Evolutionary conservation across 2,113 vertebrate genomes (phyloP).

Genomic region (Chascanopsetta lugubris): DNA sequence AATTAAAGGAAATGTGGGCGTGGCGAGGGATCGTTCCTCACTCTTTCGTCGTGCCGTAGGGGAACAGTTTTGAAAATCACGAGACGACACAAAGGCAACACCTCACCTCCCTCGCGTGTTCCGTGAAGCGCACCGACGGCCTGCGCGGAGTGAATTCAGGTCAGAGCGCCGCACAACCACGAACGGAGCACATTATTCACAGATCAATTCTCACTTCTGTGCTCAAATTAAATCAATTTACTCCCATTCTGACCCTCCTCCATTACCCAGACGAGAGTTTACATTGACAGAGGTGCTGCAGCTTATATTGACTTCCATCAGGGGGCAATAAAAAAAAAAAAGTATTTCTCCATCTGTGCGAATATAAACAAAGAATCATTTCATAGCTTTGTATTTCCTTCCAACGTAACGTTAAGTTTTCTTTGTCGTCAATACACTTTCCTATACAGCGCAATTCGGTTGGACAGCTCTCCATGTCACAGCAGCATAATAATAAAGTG

Average conservation of each 20-base stretch:
- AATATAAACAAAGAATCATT: neutral
- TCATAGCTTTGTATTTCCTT: neutral
- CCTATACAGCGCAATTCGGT: too few relatives aligned
- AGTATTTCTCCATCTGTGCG: neutral
- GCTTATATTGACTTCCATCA: neutral
- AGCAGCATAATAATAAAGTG: too few relatives aligned
- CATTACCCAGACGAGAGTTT: constrained; percentile 26
- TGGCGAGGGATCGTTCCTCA: constrained; percentile 28
- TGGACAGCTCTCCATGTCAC: too few relatives aligned
- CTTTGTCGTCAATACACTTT: too few relatives aligned
- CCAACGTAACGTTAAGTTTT: too few relatives aligned
- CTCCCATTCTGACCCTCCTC: constrained; percentile 41
- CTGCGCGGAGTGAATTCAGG: constrained; percentile 52
- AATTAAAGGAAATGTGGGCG: constrained; percentile 58
- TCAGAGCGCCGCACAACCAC: constrained; percentile 32
- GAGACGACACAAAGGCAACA: constrained; percentile 6
- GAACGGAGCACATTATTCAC: constrained; percentile 61
- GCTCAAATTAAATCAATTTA: constrained; percentile 63
- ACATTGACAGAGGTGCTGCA: constrained; percentile 15
- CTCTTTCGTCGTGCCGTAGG: neutral
- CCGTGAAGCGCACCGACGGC: constrained; percentile 12
- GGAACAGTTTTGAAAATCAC: neutral
- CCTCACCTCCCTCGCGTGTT: constrained; percentile 25
- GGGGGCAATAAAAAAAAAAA: constrained; percentile 19
- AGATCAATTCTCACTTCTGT: constrained; percentile 48